These are phyloP conservation scores for Nymphalis urticae DNA, from an alignment of 2,888 invertebrate genomes.

Conservation along the genomic window DNA sequence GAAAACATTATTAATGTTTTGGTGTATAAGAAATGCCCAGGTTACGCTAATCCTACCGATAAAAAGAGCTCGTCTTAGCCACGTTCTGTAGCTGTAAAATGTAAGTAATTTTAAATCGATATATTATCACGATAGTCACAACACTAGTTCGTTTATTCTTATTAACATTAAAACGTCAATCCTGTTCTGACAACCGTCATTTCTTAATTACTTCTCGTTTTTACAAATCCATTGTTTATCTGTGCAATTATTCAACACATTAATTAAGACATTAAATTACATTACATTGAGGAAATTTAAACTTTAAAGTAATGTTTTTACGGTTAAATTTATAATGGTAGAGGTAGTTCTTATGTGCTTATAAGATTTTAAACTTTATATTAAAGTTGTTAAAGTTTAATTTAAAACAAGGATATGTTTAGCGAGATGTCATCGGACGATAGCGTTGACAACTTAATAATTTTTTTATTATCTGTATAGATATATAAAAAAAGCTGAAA, in stretches of 20 bases:
- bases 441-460: conserved; percentile 18
- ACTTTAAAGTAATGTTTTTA: neutral
- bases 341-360: neutral
- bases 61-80: too few species aligned
- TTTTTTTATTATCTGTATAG: conserved; percentile 2
- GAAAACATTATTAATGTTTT: too few species aligned
- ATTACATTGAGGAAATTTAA: neutral
- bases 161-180: conserved; percentile 4
- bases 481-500: neutral
- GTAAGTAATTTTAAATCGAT: neutral
- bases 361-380: conserved; percentile 7
- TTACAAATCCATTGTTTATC: conserved; percentile 8
- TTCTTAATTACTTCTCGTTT: conserved; percentile 4
- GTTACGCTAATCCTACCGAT: too few species aligned
- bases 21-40: too few species aligned
- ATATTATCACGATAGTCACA: neutral
- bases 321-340: neutral
- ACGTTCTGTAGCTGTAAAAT: too few species aligned
- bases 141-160: conserved; percentile 1
- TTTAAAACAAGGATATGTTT: neutral
- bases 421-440: conserved; percentile 2
- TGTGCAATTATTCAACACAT: neutral
- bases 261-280: conserved; percentile 2
- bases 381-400: neutral
- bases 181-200: neutral